Conservation (phyloP, 2,888 invertebrate species). For the Vanessa cardui region DNA sequence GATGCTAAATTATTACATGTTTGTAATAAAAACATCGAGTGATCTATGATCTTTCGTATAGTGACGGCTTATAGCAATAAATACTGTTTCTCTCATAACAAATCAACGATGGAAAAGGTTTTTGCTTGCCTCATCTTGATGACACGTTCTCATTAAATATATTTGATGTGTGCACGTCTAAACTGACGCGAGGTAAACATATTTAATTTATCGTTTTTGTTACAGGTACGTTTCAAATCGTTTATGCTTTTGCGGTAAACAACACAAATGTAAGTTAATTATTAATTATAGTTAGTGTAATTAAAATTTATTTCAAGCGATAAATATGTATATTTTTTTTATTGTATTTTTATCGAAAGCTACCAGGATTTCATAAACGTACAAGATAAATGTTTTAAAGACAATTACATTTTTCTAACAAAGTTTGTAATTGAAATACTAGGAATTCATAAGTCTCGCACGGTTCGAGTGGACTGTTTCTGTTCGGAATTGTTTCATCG, state of each 20-base stretch:
- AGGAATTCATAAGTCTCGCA: not conserved
- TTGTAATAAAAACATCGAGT: conserved; percentile 46
- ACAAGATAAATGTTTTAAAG: not conserved
- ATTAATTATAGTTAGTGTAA: not conserved
- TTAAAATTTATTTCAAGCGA: not conserved
- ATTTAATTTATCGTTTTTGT: conserved; percentile 31
- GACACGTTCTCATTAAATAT: conserved; percentile 5
- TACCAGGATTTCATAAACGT: not conserved
- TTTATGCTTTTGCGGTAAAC: not conserved
- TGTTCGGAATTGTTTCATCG: no score
- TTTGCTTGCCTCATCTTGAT: conserved; percentile 8
- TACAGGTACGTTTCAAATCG: conserved; percentile 47
- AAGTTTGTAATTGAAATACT: not conserved
- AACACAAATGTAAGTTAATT: not conserved
- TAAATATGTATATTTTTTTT: no score
- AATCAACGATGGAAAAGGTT: conserved; percentile 3
- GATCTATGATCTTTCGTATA: conserved; percentile 3
- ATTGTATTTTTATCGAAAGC: no score
- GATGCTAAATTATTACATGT: conserved; percentile 61
- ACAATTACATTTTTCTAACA: not conserved
- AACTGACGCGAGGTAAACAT: not conserved
- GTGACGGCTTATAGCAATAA: conserved; percentile 8
- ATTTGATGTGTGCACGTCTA: conserved; percentile 5
- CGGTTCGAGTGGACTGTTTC: not conserved
- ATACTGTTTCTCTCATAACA: conserved; percentile 8